Evolutionary conservation across 2,888 invertebrate genomes (phyloP).

Genomic region (Oxytorus armatus): DNA sequence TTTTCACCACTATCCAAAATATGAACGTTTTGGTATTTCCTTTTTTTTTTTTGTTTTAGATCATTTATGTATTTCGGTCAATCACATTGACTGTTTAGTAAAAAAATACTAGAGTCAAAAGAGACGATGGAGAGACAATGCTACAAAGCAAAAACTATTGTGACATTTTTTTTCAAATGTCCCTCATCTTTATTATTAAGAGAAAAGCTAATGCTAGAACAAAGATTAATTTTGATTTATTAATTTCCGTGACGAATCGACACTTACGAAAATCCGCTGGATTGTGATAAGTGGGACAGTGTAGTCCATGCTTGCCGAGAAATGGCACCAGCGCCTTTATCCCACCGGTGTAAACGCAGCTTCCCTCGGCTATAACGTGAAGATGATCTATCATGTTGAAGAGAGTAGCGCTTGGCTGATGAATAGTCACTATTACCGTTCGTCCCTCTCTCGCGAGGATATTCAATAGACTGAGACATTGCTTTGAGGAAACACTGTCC

Average conservation of each 20-base stretch:
- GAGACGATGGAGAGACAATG: too few species aligned
- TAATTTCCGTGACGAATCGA: not conserved
- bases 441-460: conserved; percentile 93
- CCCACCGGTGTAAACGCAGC: conserved; percentile 92
- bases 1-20: too few species aligned
- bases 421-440: conserved; percentile 95
- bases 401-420: conserved; percentile 95
- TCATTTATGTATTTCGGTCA: too few species aligned
- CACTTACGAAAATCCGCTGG: conserved; percentile 94
- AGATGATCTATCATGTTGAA: conserved; percentile 96
- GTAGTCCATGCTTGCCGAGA: conserved; percentile 88
- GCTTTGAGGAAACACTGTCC: conserved; percentile 93
- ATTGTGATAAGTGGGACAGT: conserved; percentile 95
- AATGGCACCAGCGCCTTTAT: conserved; percentile 91
- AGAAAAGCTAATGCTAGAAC: too few species aligned
- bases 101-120: too few species aligned
- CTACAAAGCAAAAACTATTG: too few species aligned
- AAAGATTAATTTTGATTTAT: not conserved
- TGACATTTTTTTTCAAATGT: too few species aligned
- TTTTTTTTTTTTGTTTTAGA: too few species aligned
- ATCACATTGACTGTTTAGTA: too few species aligned
- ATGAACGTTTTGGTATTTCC: too few species aligned
- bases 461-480: conserved; percentile 92
- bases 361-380: conserved; percentile 92
- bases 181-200: too few species aligned